phyloP scores from a whole-genome alignment of 2,888 invertebrate species.

The Drosophila setosimentum region DNA sequence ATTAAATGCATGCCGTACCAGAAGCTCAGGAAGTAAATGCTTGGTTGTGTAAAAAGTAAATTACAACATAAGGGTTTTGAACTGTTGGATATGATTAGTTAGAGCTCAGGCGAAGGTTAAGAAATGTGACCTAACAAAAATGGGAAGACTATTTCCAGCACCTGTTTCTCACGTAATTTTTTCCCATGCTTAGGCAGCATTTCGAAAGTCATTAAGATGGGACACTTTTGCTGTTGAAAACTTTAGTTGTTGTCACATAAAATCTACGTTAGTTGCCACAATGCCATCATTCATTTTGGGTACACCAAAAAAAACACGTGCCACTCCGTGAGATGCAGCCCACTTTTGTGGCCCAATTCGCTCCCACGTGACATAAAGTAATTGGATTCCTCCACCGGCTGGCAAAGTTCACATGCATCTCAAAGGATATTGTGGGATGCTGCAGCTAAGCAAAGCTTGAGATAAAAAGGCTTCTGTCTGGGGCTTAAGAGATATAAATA shows the following conservation, averaged over 20 bases:
- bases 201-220: constrained; percentile 11
- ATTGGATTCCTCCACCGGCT: constrained; percentile 5
- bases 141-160: neutral
- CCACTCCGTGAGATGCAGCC: neutral
- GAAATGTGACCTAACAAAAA: neutral
- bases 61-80: neutral
- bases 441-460: neutral
- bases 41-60: neutral
- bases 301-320: constrained; percentile 6
- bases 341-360: neutral
- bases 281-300: constrained; percentile 21
- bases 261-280: constrained; percentile 11
- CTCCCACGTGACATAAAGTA: constrained; percentile 21
- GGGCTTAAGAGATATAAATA: neutral
- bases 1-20: no score
- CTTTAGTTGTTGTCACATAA: constrained; percentile 4
- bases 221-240: neutral
- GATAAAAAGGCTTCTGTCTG: neutral
- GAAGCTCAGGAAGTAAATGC: no score
- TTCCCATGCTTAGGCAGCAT: neutral
- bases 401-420: constrained; percentile 4
- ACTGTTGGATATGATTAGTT: neutral
- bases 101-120: neutral
- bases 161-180: neutral
- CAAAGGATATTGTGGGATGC: neutral